Base-by-base conservation (phyloP, 2,888 invertebrate genomes). In the Drosophila flavopinicola region DNA sequence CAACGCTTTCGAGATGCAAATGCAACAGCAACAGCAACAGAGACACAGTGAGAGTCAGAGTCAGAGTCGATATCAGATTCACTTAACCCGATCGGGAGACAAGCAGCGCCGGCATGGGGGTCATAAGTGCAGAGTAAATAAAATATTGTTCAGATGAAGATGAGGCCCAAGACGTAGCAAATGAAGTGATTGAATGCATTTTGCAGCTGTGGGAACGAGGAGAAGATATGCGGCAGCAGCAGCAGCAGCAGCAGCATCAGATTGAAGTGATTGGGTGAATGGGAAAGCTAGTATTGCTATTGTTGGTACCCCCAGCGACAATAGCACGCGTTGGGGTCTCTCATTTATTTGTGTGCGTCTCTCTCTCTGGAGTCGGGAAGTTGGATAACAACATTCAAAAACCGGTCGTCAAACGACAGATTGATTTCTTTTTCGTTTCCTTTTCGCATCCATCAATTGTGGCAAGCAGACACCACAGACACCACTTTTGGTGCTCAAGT, bases 41-140 rank as follows among this genome's bases (percentile, higher is more conserved):
- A 29, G 7, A 7, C 42, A 29, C 48, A 33, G 29, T 44, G 32
- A 32, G 2, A 37, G 10, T 17, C 17, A 41, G 2, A 35, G 42
- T 17, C 47, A 56, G 56, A 58, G 52, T 75, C 61, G 52, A 51
- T 85, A 84, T 86, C 87, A 71, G 85, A 84, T 86, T 85, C 82
- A 84, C 78, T 84, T 84, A 86, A 86, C 75, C 78, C 87, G 68
- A 78, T 78, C 85, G 70, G 71, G 71, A 64, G 68, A 59, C 66
- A 63, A 45, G 39, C 59, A 67, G 63, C 63, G 52, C 45, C 53
- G 45, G 58, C 83, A 76, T 83, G 76, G 85, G 71, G 86, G 83
- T 86, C 83, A 83, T 78, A 84, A 86, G 83, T 80, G 85, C 86
- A 83, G 73, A 75, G 86, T 83, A 83, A 83, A 83, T 83, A 83